Base-by-base conservation (phyloP, 1,140 invertebrate genomes). In the Hycleus cichorii region DNA sequence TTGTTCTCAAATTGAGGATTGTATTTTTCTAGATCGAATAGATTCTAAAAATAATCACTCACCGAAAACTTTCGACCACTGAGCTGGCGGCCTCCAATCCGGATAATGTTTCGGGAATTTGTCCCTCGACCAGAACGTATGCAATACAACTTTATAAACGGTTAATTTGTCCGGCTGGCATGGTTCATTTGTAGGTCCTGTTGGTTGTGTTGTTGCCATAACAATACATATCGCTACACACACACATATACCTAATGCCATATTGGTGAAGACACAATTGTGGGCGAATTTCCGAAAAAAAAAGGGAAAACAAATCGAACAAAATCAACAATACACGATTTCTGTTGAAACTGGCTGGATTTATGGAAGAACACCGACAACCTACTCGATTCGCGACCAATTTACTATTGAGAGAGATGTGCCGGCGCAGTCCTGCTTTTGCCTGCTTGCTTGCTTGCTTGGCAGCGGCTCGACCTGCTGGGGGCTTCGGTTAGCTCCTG, bases 91-190 rank as follows among this genome's bases (percentile, higher is more conserved):
- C 72, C 91, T 82, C 89, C 89, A 93, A 70, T 90, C 88, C 1
- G 93, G 92, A 73, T 91, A 95, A 74, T 95, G 91, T 69, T 92
- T 91, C 24, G 91, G 91, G 71, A 94, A 95, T 66, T 85, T 83
- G 60, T 89, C 84, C 51, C 87, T 80, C n/a, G 89, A 89, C 93
- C 92, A 95, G 71, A 89, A 90, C 39, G 90, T 93, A 71, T 90
- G 85, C 68, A 95, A 74, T 27, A 89, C 85, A 71, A 94, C 85
- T 71, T 86, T 84, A 74, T 95, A 95, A 59, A 90, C 83, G 45
- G 87, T 90, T 72, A 95, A 72, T 59, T 86, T 84, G 68, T 87
- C 83, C 56, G 82, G 77, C 32, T 80, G 72, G 59, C 72, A 74
- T 26, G 61, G 63, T 55, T 71, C 69, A 40, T 61, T 62, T 8